Percentiles rank a stretch among this genome's conserved stretches.
These are phyloP conservation scores for Acanthochromis polyacanthus DNA, from an alignment of 2,113 vertebrate species.

Conservation along the genomic window DNA sequence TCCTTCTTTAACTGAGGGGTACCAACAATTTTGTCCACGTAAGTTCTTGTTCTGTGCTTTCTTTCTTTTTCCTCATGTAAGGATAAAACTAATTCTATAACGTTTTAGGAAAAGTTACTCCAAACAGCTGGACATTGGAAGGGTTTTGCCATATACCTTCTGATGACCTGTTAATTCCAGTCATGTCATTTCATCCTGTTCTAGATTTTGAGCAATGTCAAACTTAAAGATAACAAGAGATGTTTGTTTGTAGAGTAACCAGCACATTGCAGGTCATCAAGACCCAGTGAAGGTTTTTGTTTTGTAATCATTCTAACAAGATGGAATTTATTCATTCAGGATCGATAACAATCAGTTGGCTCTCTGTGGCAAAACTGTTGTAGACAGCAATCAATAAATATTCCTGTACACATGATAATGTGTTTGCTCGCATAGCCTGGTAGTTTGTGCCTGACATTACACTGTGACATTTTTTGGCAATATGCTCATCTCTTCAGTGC, in stretches of 20 bases:
- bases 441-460: neutral
- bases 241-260: constrained; percentile 51
- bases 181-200: neutral
- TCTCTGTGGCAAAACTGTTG: neutral
- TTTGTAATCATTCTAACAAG: constrained; percentile 42
- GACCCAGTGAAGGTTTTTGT: constrained; percentile 53
- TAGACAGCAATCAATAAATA: neutral
- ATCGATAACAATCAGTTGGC: constrained; percentile 1
- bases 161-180: neutral
- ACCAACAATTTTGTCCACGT: no score
- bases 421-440: neutral
- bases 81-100: no score
- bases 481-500: neutral
- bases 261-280: constrained; percentile 48
- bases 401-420: neutral
- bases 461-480: neutral
- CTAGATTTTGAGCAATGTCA: neutral
- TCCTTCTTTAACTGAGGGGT: no score
- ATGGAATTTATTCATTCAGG: neutral
- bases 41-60: no score
- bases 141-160: neutral
- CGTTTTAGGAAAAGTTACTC: no score
- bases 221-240: constrained; percentile 39
- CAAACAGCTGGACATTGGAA: neutral
- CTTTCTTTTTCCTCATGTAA: no score